Percentiles rank a stretch among this genome's conserved stretches.
These are phyloP conservation scores for Petrocephalus microphthalmus DNA, from an alignment of 2,113 vertebrate genomes.

Conservation along the genomic window DNA sequence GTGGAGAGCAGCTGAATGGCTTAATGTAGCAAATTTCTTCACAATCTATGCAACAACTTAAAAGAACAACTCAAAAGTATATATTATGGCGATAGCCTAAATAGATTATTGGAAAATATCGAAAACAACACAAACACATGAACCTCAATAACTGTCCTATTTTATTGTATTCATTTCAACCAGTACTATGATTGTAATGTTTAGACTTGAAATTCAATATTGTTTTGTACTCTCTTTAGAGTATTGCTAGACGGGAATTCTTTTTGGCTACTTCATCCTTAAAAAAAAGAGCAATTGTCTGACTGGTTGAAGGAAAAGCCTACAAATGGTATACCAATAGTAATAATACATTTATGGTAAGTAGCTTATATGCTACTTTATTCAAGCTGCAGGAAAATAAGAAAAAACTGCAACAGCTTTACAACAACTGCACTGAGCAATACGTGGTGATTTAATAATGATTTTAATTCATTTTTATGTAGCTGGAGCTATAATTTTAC, in stretches of 20 bases:
- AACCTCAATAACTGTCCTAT: background rate
- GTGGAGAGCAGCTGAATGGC: background rate
- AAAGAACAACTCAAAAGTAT: background rate
- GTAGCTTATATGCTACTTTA: background rate
- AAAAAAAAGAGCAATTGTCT: background rate
- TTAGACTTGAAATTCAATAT: background rate
- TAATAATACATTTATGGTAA: background rate
- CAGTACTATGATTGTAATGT: background rate
- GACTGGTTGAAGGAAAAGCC: background rate
- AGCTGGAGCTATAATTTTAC: background rate
- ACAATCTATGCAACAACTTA: background rate
- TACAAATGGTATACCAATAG: background rate
- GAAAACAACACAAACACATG: background rate
- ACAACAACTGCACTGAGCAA: background rate
- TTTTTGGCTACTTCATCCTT: background rate
- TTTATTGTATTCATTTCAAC: background rate
- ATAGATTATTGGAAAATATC: background rate
- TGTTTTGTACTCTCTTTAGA: background rate
- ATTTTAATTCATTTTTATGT: background rate
- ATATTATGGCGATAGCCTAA: background rate
- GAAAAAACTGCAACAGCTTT: background rate
- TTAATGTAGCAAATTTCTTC: background rate
- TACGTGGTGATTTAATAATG: background rate
- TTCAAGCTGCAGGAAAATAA: background rate
- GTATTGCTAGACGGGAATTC: background rate